Conservation (phyloP, 2,888 invertebrate genomes). For the Cryptocephalus moraei region DNA sequence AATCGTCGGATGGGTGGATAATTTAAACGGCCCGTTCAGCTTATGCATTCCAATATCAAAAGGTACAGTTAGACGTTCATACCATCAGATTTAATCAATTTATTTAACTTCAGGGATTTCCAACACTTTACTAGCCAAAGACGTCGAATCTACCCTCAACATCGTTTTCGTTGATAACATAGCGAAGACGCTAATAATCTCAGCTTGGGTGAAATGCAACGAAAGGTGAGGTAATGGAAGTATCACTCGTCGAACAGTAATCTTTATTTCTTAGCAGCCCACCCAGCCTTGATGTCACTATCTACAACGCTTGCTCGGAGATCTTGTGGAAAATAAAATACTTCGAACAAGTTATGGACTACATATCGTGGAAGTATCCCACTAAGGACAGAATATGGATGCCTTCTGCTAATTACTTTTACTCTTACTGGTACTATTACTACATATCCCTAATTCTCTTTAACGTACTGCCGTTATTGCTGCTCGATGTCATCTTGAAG, state of each 20-base stretch:
- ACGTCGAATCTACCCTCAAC: not conserved
- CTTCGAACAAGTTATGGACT: not conserved
- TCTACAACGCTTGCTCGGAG: not conserved
- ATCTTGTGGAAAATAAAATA: not conserved
- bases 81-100: no score
- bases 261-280: not conserved
- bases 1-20: not conserved
- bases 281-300: not conserved
- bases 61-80: no score
- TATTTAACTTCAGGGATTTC: no score
- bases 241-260: not conserved
- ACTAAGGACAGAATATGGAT: no score
- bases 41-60: no score
- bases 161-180: not conserved
- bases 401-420: not conserved
- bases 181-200: not conserved
- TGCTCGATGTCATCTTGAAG: not conserved
- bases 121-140: no score
- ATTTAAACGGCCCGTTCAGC: no score
- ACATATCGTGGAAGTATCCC: no score
- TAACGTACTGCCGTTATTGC: not conserved
- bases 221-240: no score
- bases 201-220: not conserved
- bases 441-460: not conserved
- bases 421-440: not conserved